Evolutionary conservation across 2,888 invertebrate genomes (phyloP).

Genomic region (Lycia hirtaria): DNA sequence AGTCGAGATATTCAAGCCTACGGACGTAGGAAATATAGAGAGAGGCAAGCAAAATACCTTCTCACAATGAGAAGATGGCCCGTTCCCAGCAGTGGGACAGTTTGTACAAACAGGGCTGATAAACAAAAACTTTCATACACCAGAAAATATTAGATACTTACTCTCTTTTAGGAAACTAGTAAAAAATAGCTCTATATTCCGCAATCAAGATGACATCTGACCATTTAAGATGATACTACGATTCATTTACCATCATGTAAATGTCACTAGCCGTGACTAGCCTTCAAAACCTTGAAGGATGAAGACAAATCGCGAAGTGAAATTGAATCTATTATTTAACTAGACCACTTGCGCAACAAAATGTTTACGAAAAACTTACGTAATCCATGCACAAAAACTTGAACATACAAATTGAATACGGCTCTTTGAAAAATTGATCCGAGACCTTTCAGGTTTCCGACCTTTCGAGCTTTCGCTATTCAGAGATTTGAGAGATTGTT

Average conservation of each 20-base stretch:
- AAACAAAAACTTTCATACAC: too few species aligned
- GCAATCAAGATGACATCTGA: neutral
- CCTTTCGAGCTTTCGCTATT: conserved; percentile 63
- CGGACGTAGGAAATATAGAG: too few species aligned
- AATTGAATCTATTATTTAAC: conserved; percentile 48
- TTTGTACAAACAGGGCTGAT: too few species aligned
- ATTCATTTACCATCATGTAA: conserved; percentile 13
- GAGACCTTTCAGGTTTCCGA: conserved; percentile 55
- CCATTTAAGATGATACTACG: conserved; percentile 7
- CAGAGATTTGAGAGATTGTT: conserved; percentile 55
- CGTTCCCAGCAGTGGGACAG: too few species aligned
- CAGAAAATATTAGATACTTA: too few species aligned
- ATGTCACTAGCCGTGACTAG: conserved; percentile 18
- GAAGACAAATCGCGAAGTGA: conserved; percentile 45
- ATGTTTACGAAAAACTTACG: conserved; percentile 42
- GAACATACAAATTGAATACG: conserved; percentile 56
- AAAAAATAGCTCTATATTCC: neutral
- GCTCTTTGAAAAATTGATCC: conserved; percentile 60
- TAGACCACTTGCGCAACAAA: conserved; percentile 44
- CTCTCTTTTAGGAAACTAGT: too few species aligned
- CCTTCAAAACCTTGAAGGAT: conserved; percentile 35
- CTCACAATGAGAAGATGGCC: too few species aligned
- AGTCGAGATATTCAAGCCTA: too few species aligned
- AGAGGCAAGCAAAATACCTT: too few species aligned
- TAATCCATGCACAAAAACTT: conserved; percentile 52